These are phyloP conservation scores for Pyrrhura leucotis DNA, from an alignment of 2,797 vertebrate genomes.

Conservation along the genomic window DNA sequence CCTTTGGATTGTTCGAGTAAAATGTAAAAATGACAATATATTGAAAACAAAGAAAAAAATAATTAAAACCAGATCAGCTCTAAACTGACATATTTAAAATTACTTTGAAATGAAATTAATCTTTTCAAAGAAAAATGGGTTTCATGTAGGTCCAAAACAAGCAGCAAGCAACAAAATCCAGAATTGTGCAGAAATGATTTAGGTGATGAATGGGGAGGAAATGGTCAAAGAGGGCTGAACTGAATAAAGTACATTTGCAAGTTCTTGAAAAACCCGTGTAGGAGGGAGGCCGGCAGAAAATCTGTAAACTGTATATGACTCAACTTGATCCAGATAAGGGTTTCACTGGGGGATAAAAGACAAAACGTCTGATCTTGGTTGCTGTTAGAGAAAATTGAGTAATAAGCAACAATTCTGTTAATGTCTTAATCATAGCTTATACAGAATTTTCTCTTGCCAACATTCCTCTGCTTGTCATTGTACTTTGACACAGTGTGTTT, in stretches of 20 bases:
- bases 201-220: not conserved
- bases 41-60: not conserved
- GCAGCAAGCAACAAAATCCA: not conserved
- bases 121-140: not conserved
- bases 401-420: not conserved
- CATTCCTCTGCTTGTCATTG: not conserved
- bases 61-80: not conserved
- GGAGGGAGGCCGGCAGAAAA: not conserved
- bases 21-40: not conserved
- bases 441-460: not conserved
- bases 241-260: not conserved
- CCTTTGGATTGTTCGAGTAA: not conserved
- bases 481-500: not conserved
- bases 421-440: not conserved
- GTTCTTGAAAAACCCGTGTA: not conserved
- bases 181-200: not conserved
- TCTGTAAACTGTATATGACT: not conserved
- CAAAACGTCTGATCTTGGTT: slow-evolving; percentile 22
- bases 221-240: not conserved
- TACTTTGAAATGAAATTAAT: not conserved
- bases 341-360: not conserved
- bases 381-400: slow-evolving; percentile 12
- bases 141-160: not conserved
- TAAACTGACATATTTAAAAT: not conserved
- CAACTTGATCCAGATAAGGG: not conserved